These are phyloP conservation scores for Mirounga angustirostris DNA, from an alignment of 2,113 vertebrate species.

Conservation along the genomic window DNA sequence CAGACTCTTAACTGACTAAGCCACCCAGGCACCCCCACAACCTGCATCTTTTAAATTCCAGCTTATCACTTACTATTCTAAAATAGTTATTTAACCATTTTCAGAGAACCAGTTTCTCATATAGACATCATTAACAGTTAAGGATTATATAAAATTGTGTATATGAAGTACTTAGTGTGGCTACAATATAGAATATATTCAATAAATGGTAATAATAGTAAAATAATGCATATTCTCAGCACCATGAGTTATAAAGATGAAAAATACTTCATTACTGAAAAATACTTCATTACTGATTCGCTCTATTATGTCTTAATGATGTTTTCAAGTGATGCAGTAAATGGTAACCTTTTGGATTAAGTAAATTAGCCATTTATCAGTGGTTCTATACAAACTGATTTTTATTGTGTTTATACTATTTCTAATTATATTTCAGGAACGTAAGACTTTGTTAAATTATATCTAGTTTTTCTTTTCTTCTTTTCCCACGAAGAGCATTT, in stretches of 20 bases:
- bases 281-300: not conserved
- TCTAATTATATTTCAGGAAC: not conserved
- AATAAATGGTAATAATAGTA: not conserved
- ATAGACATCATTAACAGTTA: not conserved
- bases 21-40: too few species aligned
- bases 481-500: not conserved
- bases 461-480: not conserved
- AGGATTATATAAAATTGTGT: not conserved
- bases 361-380: not conserved
- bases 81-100: not conserved
- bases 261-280: not conserved
- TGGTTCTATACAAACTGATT: not conserved
- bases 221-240: not conserved
- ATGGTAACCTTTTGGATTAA: not conserved
- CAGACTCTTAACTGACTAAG: too few species aligned
- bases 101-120: not conserved
- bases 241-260: not conserved
- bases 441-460: not conserved
- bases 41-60: not conserved
- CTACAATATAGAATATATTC: not conserved
- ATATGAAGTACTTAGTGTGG: not conserved
- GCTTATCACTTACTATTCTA: not conserved
- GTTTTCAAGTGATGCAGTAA: not conserved
- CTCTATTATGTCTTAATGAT: not conserved
- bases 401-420: not conserved